These are phyloP conservation scores for Geotrupes spiniger DNA, from an alignment of 2,888 invertebrate genomes.

Conservation along the genomic window DNA sequence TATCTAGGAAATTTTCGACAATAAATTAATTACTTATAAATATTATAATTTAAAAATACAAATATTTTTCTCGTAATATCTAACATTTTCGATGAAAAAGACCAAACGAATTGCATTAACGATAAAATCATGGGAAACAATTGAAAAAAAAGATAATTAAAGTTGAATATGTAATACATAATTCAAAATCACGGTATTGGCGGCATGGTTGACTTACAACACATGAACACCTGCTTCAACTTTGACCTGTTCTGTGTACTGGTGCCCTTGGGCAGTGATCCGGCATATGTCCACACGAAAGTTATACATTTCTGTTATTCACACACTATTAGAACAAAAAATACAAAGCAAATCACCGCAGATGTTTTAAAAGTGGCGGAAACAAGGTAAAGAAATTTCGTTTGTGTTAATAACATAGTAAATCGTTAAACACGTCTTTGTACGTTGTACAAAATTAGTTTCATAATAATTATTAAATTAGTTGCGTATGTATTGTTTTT, in stretches of 20 bases:
- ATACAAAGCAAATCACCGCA: neutral
- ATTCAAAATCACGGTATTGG: conserved; percentile 6
- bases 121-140: neutral
- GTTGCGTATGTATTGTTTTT: too few species aligned
- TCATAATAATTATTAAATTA: too few species aligned
- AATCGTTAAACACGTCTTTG: too few species aligned
- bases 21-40: too few species aligned
- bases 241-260: conserved; percentile 25
- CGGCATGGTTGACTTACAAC: conserved; percentile 7
- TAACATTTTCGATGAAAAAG: too few species aligned
- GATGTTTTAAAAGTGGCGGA: neutral
- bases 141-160: neutral
- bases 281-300: conserved; percentile 19
- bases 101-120: neutral
- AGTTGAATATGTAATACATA: neutral
- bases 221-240: conserved; percentile 26
- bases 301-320: neutral
- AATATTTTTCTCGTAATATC: too few species aligned
- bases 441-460: too few species aligned
- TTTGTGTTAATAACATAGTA: too few species aligned
- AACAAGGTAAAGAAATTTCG: too few species aligned
- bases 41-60: too few species aligned
- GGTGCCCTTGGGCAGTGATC: conserved; percentile 20
- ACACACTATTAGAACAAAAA: neutral
- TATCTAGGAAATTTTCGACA: too few species aligned